Evolutionary conservation across 2,888 invertebrate species (phyloP).

Genomic region (Orthonychiurus folsomi): DNA sequence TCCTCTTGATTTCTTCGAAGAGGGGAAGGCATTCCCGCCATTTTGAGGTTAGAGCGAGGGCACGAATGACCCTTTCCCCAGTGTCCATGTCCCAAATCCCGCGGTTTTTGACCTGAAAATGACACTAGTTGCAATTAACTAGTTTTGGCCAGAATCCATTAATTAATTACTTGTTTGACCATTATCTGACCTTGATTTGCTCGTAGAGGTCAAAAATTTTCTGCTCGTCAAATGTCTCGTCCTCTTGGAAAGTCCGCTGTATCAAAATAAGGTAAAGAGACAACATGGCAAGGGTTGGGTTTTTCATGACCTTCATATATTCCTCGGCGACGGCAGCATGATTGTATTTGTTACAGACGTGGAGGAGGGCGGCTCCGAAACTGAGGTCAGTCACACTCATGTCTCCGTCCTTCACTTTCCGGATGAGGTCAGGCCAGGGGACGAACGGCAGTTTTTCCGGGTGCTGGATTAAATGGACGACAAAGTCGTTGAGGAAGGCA

Average conservation of each 20-base stretch:
- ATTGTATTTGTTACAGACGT: slow-evolving; percentile 47
- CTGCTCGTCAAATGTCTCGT: slow-evolving; percentile 47
- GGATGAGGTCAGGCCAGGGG: background rate
- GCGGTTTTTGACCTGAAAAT: slow-evolving; percentile 4
- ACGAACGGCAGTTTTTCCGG: background rate
- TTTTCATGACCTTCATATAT: slow-evolving; percentile 53
- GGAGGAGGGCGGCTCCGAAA: slow-evolving; percentile 55
- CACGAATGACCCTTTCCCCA: slow-evolving; percentile 54
- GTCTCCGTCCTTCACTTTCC: background rate
- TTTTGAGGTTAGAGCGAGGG: slow-evolving; percentile 54
- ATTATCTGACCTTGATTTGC: slow-evolving; percentile 47
- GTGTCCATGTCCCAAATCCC: slow-evolving; percentile 53
- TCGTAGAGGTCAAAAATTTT: slow-evolving; percentile 52
- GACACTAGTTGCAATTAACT: too few relatives aligned
- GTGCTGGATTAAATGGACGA: background rate
- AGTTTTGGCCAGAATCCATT: too few relatives aligned
- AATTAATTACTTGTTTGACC: too few relatives aligned
- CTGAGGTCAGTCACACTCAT: slow-evolving; percentile 47
- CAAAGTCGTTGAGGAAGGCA: background rate
- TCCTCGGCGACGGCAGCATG: slow-evolving; percentile 50
- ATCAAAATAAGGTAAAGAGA: slow-evolving; percentile 18
- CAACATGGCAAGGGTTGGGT: slow-evolving; percentile 21
- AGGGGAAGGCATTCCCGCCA: slow-evolving; percentile 57
- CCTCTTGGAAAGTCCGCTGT: slow-evolving; percentile 40
- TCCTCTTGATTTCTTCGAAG: slow-evolving; percentile 52